Evolutionary conservation across 2,888 invertebrate species (phyloP).

Genomic region (Bombylius major): DNA sequence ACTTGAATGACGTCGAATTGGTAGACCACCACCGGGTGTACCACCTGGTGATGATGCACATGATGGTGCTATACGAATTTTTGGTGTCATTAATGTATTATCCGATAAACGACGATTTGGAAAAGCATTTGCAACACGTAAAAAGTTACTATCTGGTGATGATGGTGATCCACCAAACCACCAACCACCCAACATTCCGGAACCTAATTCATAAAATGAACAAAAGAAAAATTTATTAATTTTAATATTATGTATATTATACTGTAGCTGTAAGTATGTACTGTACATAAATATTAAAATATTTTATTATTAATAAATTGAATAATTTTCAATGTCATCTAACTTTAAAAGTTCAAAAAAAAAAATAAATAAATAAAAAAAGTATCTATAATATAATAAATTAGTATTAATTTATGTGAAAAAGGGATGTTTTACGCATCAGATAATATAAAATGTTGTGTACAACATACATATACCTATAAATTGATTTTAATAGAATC

Average conservation of each 20-base stretch:
- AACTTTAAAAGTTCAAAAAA: too few relatives aligned
- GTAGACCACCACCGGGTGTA: slow-evolving; percentile 61
- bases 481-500: too few relatives aligned
- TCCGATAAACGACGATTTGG: slow-evolving; percentile 81
- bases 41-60: slow-evolving; percentile 71
- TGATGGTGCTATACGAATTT: slow-evolving; percentile 77
- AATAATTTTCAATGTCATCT: too few relatives aligned
- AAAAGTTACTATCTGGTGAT: slow-evolving; percentile 74
- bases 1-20: slow-evolving; percentile 79
- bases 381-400: too few relatives aligned
- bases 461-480: too few relatives aligned
- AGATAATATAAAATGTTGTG: too few relatives aligned
- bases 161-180: slow-evolving; percentile 75
- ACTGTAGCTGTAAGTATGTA: slow-evolving; percentile 5
- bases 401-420: too few relatives aligned
- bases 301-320: not conserved
- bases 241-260: slow-evolving; percentile 22
- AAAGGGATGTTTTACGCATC: too few relatives aligned
- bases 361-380: too few relatives aligned
- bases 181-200: slow-evolving; percentile 61
- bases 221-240: not conserved
- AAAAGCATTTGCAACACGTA: slow-evolving; percentile 70
- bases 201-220: slow-evolving; percentile 35
- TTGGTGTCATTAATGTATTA: slow-evolving; percentile 83
- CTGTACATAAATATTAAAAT: not conserved